A percentile compares a stretch with the other conserved stretches of the same genome.
These are phyloP conservation scores for Drosophila mulleri DNA, from an alignment of 2,888 invertebrate species.

Conservation along the genomic window DNA sequence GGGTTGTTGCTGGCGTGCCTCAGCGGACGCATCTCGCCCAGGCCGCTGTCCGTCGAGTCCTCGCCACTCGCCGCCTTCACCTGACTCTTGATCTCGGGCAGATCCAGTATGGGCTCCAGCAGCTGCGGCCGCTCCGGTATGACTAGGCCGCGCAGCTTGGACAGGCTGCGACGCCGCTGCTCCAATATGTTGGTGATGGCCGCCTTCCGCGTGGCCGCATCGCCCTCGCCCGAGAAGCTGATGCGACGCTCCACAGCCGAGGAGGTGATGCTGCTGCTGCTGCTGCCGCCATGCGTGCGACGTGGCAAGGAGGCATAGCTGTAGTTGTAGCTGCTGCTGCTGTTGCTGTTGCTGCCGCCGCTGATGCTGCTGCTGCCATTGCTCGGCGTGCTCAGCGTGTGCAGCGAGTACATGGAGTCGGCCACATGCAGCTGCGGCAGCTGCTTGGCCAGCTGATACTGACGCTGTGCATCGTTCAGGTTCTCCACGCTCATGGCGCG, in stretches of 20 bases:
- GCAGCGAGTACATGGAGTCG: slow-evolving; percentile 84
- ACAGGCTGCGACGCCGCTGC: slow-evolving; percentile 92
- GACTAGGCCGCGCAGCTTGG: slow-evolving; percentile 94
- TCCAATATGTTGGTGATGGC: slow-evolving; percentile 92
- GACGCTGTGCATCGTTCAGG: slow-evolving; percentile 84
- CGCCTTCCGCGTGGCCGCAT: slow-evolving; percentile 86
- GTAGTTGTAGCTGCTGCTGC: neutral
- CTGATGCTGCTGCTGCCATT: slow-evolving; percentile 63
- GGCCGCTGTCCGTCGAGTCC: slow-evolving; percentile 79
- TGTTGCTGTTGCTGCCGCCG: too few species aligned
- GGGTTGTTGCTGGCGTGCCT: slow-evolving; percentile 9
- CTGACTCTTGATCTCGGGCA: slow-evolving; percentile 93
- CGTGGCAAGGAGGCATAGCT: slow-evolving; percentile 61
- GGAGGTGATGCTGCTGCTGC: slow-evolving; percentile 74
- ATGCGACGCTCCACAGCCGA: slow-evolving; percentile 84
- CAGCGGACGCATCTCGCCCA: slow-evolving; percentile 69
- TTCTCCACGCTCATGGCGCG: slow-evolving; percentile 87
- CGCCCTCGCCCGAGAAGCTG: slow-evolving; percentile 81
- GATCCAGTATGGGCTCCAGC: slow-evolving; percentile 88
- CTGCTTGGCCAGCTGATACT: slow-evolving; percentile 81
- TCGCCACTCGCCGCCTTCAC: slow-evolving; percentile 84
- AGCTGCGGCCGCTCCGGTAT: slow-evolving; percentile 91
- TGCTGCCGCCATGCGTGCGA: slow-evolving; percentile 58
- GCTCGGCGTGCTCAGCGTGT: slow-evolving; percentile 78
- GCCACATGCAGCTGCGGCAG: slow-evolving; percentile 80